These are phyloP conservation scores for Palythoa caribaeorum DNA, from an alignment of 92 coral and sea anemone genomes.

Conservation along the genomic window DNA sequence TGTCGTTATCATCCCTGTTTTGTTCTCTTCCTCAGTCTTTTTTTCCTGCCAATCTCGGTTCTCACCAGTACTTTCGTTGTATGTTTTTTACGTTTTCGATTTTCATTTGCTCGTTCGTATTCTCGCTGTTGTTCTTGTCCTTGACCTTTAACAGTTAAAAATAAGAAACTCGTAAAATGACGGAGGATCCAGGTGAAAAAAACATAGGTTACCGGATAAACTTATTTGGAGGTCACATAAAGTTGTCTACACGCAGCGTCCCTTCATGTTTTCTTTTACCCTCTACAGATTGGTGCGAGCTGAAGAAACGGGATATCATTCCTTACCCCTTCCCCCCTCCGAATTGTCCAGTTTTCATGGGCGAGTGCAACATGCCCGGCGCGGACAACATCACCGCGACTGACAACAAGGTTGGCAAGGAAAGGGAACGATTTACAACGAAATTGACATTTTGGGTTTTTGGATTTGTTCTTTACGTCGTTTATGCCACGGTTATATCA, in stretches of 20 bases:
- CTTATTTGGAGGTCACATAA: too few relatives aligned
- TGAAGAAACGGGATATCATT: neutral
- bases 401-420: neutral
- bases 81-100: too few relatives aligned
- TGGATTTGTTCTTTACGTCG: constrained; percentile 62
- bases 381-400: neutral
- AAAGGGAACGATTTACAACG: constrained; percentile 12
- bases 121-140: too few relatives aligned
- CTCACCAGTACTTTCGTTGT: too few relatives aligned
- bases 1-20: too few relatives aligned
- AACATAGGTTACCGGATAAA: too few relatives aligned
- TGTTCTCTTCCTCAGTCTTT: too few relatives aligned
- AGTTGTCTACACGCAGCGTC: neutral
- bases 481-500: constrained; percentile 64
- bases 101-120: too few relatives aligned
- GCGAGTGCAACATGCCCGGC: neutral
- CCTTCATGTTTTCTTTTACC: neutral
- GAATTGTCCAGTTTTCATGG: neutral
- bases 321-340: neutral
- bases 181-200: too few relatives aligned
- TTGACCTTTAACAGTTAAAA: too few relatives aligned
- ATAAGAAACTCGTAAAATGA: too few relatives aligned
- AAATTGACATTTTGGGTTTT: constrained; percentile 36
- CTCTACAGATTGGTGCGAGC: neutral
- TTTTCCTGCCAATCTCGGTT: too few relatives aligned